Conservation (phyloP, 2,888 invertebrate species). For the Agelastica alni region DNA sequence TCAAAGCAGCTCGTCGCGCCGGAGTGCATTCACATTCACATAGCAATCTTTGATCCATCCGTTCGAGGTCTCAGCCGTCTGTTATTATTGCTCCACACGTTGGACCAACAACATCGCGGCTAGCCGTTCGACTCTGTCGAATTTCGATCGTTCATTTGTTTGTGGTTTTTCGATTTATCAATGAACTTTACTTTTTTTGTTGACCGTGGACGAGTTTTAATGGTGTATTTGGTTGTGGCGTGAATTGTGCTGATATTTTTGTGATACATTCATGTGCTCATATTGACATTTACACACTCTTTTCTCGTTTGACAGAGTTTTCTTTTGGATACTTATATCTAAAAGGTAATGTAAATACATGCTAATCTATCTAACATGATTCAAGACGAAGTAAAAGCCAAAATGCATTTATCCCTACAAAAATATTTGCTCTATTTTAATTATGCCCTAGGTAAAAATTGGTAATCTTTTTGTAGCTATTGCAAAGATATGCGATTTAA, state of each 20-base stretch:
- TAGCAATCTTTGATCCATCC: slow-evolving; percentile 48
- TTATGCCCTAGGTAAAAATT: too few relatives aligned
- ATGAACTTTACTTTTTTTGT: slow-evolving; percentile 3
- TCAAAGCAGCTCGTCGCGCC: slow-evolving; percentile 48
- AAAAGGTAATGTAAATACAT: not conserved
- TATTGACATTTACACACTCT: too few relatives aligned
- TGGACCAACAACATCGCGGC: slow-evolving; percentile 34
- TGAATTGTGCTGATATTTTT: not conserved
- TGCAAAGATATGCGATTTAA: too few relatives aligned
- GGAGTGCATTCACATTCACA: slow-evolving; percentile 50
- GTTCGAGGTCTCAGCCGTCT: slow-evolving; percentile 31
- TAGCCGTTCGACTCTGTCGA: not conserved
- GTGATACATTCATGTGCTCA: not conserved
- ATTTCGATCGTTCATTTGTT: not conserved
- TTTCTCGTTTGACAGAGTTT: not conserved
- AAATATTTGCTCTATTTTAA: too few relatives aligned
- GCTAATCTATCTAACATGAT: too few relatives aligned
- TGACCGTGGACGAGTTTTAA: slow-evolving; percentile 1
- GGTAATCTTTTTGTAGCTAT: too few relatives aligned
- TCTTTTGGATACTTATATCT: not conserved
- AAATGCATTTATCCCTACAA: too few relatives aligned
- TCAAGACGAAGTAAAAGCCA: too few relatives aligned
- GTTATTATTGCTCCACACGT: slow-evolving; percentile 42
- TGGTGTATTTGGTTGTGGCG: slow-evolving; percentile 3
- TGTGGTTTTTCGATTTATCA: slow-evolving; percentile 6